Conservation (phyloP, 30 jellyfish, hydroid and myxozoan species). For the Chironex yamaguchii region DNA sequence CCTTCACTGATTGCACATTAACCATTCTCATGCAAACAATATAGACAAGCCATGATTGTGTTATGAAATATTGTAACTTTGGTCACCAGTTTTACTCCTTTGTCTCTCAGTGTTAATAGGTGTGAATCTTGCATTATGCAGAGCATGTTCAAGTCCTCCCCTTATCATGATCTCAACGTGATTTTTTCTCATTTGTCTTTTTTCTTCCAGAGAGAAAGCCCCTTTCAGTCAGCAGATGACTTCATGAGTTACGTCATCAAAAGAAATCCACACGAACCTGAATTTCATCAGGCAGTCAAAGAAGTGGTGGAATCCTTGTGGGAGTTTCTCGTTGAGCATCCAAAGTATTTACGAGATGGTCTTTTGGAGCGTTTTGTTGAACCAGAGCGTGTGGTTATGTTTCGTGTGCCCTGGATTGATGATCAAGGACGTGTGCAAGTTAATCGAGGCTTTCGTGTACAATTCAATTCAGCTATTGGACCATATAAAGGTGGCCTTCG, state of each 20-base stretch:
- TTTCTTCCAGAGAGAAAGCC: slow-evolving; percentile 1
- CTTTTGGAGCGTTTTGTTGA: slow-evolving; percentile 80
- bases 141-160: no score
- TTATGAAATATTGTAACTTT: no score
- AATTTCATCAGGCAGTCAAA: slow-evolving; percentile 89
- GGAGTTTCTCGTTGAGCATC: slow-evolving; percentile 75
- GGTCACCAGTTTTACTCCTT: no score
- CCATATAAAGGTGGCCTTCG: slow-evolving; percentile 96
- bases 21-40: no score
- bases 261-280: slow-evolving; percentile 78
- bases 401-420: slow-evolving; percentile 93
- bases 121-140: no score
- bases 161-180: no score
- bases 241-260: slow-evolving; percentile 61
- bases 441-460: slow-evolving; percentile 91
- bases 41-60: no score
- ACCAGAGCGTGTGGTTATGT: slow-evolving; percentile 87
- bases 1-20: no score
- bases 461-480: slow-evolving; percentile 92
- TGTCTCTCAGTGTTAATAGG: no score
- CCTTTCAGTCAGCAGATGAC: slow-evolving; percentile 82
- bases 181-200: no score
- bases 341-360: slow-evolving; percentile 74
- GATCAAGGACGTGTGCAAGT: slow-evolving; percentile 84
- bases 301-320: slow-evolving; percentile 89